These are phyloP conservation scores for Margaritifera margaritifera DNA, from an alignment of 2,888 invertebrate species.

Conservation along the genomic window DNA sequence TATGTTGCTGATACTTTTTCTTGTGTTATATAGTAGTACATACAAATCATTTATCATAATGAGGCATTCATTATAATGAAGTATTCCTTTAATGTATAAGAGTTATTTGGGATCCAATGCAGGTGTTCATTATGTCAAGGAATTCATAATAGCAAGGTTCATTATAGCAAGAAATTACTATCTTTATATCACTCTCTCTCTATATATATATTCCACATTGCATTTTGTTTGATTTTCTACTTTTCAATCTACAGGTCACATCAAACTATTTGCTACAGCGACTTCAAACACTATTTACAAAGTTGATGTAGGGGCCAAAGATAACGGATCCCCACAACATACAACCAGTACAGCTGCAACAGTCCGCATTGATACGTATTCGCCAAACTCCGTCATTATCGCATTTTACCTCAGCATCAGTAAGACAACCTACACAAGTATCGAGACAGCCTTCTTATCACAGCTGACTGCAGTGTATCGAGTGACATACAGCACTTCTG, in stretches of 20 bases:
- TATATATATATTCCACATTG: too few species aligned
- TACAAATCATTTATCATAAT: too few species aligned
- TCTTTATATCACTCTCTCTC: too few species aligned
- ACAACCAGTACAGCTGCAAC: slow-evolving; percentile 44
- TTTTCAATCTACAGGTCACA: slow-evolving; percentile 28
- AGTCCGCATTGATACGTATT: slow-evolving; percentile 58
- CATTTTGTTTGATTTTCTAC: neutral
- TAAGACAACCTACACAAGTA: slow-evolving; percentile 34
- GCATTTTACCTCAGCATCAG: slow-evolving; percentile 41
- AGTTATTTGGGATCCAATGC: too few species aligned
- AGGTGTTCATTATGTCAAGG: too few species aligned
- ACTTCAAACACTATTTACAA: slow-evolving; percentile 37
- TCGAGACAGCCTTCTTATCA: slow-evolving; percentile 40
- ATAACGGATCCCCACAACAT: slow-evolving; percentile 45
- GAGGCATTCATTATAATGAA: too few species aligned
- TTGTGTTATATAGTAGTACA: too few species aligned
- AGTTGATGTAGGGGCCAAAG: slow-evolving; percentile 44
- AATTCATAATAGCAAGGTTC: too few species aligned
- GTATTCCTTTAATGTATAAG: too few species aligned
- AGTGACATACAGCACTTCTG: slow-evolving; percentile 33
- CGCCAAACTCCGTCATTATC: slow-evolving; percentile 40
- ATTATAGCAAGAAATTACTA: too few species aligned
- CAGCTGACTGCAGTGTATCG: slow-evolving; percentile 46
- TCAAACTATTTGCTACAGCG: slow-evolving; percentile 36
- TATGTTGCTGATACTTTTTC: too few species aligned